phyloP scores from a whole-genome alignment of 2,797 vertebrate genomes.

The Gymnocypris eckloni region DNA sequence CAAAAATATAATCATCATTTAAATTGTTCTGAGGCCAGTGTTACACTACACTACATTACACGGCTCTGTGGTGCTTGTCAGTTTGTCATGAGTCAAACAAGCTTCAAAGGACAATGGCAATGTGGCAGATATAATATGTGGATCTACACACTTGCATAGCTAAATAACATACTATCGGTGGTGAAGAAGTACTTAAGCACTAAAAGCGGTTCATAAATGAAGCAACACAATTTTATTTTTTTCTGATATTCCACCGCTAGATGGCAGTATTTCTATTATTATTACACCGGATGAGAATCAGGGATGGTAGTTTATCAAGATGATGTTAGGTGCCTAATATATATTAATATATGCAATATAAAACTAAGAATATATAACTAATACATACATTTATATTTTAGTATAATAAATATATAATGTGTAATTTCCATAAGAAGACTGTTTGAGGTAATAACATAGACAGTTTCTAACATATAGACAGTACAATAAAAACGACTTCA shows the following conservation, averaged over 20 bases:
- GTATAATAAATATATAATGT: background rate
- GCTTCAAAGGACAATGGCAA: background rate
- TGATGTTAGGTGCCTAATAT: background rate
- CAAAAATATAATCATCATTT: background rate
- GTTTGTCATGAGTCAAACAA: background rate
- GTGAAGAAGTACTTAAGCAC: background rate
- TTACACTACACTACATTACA: too few relatives aligned
- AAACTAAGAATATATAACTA: background rate
- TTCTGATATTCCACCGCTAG: conserved; percentile 17
- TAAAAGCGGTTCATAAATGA: background rate
- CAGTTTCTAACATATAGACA: background rate
- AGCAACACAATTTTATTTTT: background rate
- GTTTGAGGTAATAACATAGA: too few relatives aligned
- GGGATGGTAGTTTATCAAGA: background rate
- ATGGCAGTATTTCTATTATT: conserved; percentile 36
- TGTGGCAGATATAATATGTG: background rate
- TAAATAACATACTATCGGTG: background rate
- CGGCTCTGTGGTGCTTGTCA: background rate
- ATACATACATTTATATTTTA: background rate
- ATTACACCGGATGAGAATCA: background rate
- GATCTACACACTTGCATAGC: background rate
- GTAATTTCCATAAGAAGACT: background rate
- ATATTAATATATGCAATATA: background rate
- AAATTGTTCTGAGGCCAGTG: background rate
- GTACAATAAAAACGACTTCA: conserved; percentile 14